Conservation (phyloP, 2,797 vertebrate species). For the Apodemus agrarius region DNA sequence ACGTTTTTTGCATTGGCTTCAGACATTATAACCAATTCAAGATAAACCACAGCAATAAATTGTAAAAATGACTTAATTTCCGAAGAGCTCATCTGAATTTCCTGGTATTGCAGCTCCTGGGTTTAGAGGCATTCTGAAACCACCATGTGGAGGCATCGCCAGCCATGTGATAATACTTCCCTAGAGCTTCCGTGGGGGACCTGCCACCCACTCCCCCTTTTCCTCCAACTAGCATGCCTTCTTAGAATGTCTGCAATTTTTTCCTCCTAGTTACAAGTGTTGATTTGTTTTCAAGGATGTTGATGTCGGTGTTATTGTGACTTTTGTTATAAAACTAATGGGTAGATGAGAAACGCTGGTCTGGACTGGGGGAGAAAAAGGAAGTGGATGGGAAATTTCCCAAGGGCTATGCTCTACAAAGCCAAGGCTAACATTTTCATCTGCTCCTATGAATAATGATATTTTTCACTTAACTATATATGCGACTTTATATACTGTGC, state of each 20-base stretch:
- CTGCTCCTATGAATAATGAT: slow-evolving; percentile 8
- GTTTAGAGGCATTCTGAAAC: not conserved
- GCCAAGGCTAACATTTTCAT: not conserved
- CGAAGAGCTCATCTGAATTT: not conserved
- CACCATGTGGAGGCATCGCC: not conserved
- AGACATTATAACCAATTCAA: not conserved
- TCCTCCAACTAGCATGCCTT: not conserved
- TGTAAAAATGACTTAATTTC: slow-evolving; percentile 25
- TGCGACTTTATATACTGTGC: not conserved
- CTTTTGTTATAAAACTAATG: not conserved
- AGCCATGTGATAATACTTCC: not conserved
- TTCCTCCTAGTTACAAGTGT: not conserved
- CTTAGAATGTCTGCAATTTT: not conserved
- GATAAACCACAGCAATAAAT: not conserved
- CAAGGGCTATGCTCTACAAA: not conserved
- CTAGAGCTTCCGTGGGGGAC: not conserved
- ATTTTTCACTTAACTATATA: not conserved
- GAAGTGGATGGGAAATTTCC: not conserved
- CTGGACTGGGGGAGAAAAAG: not conserved
- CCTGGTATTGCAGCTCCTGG: not conserved
- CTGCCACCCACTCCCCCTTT: not conserved
- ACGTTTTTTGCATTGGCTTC: not conserved
- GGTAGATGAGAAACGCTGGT: not conserved
- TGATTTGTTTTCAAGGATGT: not conserved
- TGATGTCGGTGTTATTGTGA: not conserved